These are phyloP conservation scores for Lepidostoma basale DNA, from an alignment of 1,140 invertebrate genomes.

Conservation along the genomic window DNA sequence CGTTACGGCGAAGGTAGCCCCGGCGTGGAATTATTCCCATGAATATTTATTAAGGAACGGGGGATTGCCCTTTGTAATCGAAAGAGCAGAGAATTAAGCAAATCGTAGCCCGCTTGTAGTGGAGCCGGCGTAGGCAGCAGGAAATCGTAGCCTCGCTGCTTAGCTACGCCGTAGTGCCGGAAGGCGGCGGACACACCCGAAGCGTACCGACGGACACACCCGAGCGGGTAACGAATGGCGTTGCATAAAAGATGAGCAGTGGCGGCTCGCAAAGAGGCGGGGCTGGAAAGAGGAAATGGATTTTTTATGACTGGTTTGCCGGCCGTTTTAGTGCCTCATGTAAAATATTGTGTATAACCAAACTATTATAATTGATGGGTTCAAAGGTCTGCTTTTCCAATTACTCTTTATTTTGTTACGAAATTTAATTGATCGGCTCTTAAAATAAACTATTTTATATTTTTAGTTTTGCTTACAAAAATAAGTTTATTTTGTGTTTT, in stretches of 20 bases:
- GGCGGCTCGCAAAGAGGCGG: not conserved
- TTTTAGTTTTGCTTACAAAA: no score
- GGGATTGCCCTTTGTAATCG: constrained; percentile 47
- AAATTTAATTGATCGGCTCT: no score
- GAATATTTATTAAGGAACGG: constrained; percentile 47
- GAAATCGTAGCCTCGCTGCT: constrained; percentile 40
- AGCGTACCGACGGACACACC: constrained; percentile 19
- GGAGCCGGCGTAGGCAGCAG: constrained; percentile 25
- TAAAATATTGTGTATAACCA: no score
- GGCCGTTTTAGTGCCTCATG: no score
- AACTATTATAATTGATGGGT: no score
- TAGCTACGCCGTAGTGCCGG: constrained; percentile 30
- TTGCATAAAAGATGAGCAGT: constrained; percentile 28
- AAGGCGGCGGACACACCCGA: constrained; percentile 28
- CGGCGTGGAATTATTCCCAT: constrained; percentile 36
- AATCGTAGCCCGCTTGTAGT: constrained; percentile 33
- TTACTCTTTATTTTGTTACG: no score
- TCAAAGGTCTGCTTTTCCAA: no score
- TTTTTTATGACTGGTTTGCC: not conserved
- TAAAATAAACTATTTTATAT: no score
- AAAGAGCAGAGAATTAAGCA: constrained; percentile 47
- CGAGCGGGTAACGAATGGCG: not conserved
- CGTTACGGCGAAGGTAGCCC: not conserved
- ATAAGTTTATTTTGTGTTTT: no score
- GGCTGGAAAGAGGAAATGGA: not conserved